Base-by-base conservation (phyloP, 2,888 invertebrate genomes). In the Pterostichus niger region DNA sequence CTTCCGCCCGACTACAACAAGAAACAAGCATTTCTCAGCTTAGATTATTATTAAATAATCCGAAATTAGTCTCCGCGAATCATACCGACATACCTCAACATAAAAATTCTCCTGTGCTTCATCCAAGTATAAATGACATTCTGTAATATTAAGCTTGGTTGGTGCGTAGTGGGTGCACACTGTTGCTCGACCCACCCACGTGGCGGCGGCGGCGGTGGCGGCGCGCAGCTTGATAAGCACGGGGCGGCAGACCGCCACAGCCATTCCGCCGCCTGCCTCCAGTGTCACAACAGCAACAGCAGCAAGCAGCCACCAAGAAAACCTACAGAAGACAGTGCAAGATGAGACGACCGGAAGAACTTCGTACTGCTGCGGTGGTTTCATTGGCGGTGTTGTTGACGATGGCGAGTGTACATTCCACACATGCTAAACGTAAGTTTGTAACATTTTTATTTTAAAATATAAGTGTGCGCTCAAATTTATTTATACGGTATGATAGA, bases 381-480 rank as follows among this genome's bases (percentile, higher is more conserved):
- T n/a, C 33, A 4, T 49, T 75, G 13, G 52, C 31, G 31, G 52
- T 52, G 31, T 15, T 75, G 75, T 7, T 75, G n/a, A 13, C 75
- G 11, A 52, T 75, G 49, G 75, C 75, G n/a, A n/a, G n/a, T 11
- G 31, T 75, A 31, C 71, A 71, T 9, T 15, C 71, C 10, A 13
- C 49, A 17, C n/a, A 75, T n/a, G 75, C 75, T 9, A 75, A 75
- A 49, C 75, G 75, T 75, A 13, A 75, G 75, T 75, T n/a, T 9
- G 9, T 6, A 3, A 40, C 5, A 40, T 40, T 40, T 40, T 40
- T 40, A 9, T 40, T 40, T 7, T 40, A 0, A 40, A 40, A 40
- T 24, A n/a, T 24, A 24, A 24, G 24, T 24, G 24, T 24, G 3
- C 24, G 24, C 24, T 2, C 24, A 24, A 24, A 24, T 24, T 24